Evolutionary conservation across 2,888 invertebrate genomes (phyloP), one percentile per base, ranked within the genome.

Genomic region (Copidosoma aretas): DNA sequence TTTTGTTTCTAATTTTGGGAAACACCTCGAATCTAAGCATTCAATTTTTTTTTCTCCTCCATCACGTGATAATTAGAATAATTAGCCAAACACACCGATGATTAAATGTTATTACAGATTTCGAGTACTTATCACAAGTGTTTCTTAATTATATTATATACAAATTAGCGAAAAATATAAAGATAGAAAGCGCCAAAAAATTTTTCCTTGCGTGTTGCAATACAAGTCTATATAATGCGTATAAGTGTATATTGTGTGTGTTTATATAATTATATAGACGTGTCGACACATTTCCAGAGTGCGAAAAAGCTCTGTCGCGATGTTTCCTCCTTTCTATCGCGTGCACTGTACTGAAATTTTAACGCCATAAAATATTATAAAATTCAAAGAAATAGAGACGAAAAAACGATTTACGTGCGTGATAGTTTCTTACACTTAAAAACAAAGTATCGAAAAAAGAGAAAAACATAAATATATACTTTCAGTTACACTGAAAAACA

Each of bases 401-500:
- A 52, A 52, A 67, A 71, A 52, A 43, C 52, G n/a, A n/a, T n/a
- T n/a, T n/a, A n/a, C n/a, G n/a, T n/a, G n/a, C n/a, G n/a, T 63
- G 52, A 24, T 32, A 32, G 54, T 52, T 39, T 51, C 32, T 32
- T 8, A 67, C 62, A 14, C 43, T 69, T 72, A 72, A 32, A 62
- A 67, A 65, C 59, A 58, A 72, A 68, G 32, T 57, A 54, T 49
- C 49, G 22, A 71, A 67, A 66, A 64, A 53, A 67, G 60, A 63
- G 43, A 56, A 56, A 54, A 63, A 65, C 43, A 32, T 14, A 32
- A 32, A 32, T 32, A 32, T 32, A 32, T 32, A 25, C 54, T 64
- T 60, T 68, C 71, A 71, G 66, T 71, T n/a, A 63, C 24, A 71
- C 68, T 67, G 71, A 71, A 68, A 68, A 65, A 53, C 3, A 5